Conservation (phyloP, 2,797 vertebrate genomes). For the Sebastes baramenuke region DNA sequence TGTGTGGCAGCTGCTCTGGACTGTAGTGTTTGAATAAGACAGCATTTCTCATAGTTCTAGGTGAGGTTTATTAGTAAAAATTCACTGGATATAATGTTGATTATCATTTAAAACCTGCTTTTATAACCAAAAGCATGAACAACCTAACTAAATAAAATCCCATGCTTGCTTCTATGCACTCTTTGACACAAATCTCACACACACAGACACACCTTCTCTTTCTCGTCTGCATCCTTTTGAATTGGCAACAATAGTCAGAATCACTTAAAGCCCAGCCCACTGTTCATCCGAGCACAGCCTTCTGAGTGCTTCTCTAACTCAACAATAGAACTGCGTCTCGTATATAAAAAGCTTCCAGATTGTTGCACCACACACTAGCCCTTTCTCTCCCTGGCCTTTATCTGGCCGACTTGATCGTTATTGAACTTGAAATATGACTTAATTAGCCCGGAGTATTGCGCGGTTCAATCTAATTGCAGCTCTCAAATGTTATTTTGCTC, state of each 20-base stretch:
- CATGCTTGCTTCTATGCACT: neutral
- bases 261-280: constrained; percentile 11
- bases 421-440: constrained; percentile 82
- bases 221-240: constrained; percentile 4
- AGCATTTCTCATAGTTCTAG: neutral
- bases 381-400: constrained; percentile 67
- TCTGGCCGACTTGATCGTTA: constrained; percentile 72
- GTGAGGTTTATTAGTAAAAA: neutral
- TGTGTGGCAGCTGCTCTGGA: neutral
- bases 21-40: neutral
- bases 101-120: neutral
- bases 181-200: neutral
- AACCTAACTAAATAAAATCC: neutral
- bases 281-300: constrained; percentile 3
- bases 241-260: constrained; percentile 14
- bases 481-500: constrained; percentile 76
- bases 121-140: neutral
- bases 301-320: constrained; percentile 7
- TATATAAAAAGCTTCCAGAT: constrained; percentile 41
- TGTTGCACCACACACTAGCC: constrained; percentile 25
- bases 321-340: constrained; percentile 24
- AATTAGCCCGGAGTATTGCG: constrained; percentile 74
- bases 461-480: constrained; percentile 70
- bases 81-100: neutral
- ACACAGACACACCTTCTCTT: neutral